Percentiles rank a stretch among this genome's conserved stretches.
These are phyloP conservation scores for Myotis brandtii DNA, from an alignment of 2,113 vertebrate species.

Conservation along the genomic window DNA sequence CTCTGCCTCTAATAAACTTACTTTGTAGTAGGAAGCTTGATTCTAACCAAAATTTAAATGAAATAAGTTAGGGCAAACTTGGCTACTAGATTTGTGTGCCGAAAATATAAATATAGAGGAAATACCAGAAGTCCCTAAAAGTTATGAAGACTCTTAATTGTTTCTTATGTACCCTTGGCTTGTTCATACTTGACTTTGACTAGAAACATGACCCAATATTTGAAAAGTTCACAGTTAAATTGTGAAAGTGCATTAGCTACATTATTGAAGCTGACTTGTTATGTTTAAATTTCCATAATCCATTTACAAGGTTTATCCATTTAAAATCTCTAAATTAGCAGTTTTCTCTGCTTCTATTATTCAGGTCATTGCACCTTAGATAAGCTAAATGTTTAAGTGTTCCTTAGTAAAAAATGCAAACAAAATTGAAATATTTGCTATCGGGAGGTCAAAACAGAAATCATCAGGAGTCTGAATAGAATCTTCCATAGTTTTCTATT, in stretches of 20 bases:
- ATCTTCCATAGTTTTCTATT: background rate
- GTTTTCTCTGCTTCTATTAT: constrained; percentile 86
- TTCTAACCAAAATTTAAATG: constrained; percentile 43
- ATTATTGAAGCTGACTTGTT: constrained; percentile 88
- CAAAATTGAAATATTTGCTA: constrained; percentile 86
- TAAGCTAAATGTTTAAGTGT: constrained; percentile 88
- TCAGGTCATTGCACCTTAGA: constrained; percentile 80
- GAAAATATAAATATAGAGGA: constrained; percentile 29
- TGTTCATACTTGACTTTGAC: constrained; percentile 80
- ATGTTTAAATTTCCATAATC: constrained; percentile 89
- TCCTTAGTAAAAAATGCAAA: constrained; percentile 84
- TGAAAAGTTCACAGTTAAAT: constrained; percentile 86
- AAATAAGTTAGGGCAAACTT: constrained; percentile 29
- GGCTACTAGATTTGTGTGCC: background rate
- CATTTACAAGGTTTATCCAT: constrained; percentile 83
- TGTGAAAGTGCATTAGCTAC: constrained; percentile 83
- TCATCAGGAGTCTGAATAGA: constrained; percentile 74
- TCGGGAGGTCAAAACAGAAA: constrained; percentile 84
- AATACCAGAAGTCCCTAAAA: constrained; percentile 44
- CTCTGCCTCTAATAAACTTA: background rate
- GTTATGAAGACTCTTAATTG: constrained; percentile 43
- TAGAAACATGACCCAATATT: constrained; percentile 73
- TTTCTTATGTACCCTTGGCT: constrained; percentile 73
- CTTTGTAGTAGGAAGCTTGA: background rate
- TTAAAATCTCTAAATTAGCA: constrained; percentile 87